Conservation (phyloP, 2,888 invertebrate species). For the Hyles lineata region DNA sequence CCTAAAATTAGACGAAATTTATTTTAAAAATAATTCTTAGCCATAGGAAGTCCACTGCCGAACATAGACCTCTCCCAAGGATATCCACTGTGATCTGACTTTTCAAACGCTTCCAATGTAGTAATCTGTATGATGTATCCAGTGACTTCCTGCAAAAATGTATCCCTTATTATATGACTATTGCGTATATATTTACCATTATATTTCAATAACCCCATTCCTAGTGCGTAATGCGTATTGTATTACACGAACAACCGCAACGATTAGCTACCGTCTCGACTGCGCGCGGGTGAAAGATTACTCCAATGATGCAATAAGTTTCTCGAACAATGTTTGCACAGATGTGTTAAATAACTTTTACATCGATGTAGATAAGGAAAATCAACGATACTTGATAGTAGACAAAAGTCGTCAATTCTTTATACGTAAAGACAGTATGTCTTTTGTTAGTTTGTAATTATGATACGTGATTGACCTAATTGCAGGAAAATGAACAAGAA, state of each 20-base stretch:
- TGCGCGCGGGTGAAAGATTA: background rate
- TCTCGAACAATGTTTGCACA: background rate
- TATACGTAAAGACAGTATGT: no score
- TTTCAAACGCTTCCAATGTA: no score
- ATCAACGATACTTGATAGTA: background rate
- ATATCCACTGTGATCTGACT: background rate
- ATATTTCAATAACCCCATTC: background rate
- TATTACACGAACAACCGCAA: background rate
- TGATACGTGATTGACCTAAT: no score
- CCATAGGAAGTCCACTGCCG: background rate
- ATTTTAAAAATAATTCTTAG: background rate
- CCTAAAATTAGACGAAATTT: no score
- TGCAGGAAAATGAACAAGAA: no score
- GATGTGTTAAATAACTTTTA: background rate
- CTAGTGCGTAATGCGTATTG: background rate
- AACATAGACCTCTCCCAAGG: background rate
- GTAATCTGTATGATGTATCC: background rate
- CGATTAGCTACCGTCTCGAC: background rate
- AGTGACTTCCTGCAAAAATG: background rate
- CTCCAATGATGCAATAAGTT: background rate
- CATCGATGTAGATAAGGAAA: background rate
- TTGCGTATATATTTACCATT: no score
- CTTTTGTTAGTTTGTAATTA: no score
- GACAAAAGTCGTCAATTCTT: background rate
- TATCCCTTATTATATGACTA: background rate